phyloP scores from a whole-genome alignment of 2,888 invertebrate genomes.

The Melieria crassipennis region DNA sequence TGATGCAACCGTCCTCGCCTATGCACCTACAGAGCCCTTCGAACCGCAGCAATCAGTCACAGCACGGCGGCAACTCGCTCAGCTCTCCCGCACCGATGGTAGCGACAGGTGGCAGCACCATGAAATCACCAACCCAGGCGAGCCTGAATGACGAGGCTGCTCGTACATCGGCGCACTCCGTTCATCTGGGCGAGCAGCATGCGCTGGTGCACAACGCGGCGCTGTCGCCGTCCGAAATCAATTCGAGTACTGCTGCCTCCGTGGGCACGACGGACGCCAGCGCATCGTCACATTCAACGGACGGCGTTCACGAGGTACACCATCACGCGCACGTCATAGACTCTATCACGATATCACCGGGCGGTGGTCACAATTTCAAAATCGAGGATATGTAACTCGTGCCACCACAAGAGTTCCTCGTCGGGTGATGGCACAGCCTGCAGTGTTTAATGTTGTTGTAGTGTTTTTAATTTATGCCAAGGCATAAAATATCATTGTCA shows the following conservation, averaged over 20 bases:
- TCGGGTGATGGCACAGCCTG: slow-evolving; percentile 1
- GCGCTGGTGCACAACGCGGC: slow-evolving; percentile 41
- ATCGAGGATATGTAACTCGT: slow-evolving; percentile 63
- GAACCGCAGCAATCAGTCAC: slow-evolving; percentile 54
- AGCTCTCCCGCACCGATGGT: slow-evolving; percentile 44
- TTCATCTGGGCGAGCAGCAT: slow-evolving; percentile 20
- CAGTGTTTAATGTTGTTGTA: slow-evolving; percentile 1
- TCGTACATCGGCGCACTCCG: slow-evolving; percentile 7
- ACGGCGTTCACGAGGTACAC: slow-evolving; percentile 36
- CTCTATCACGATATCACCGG: slow-evolving; percentile 63
- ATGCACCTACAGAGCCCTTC: slow-evolving; percentile 55
- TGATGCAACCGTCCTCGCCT: slow-evolving; percentile 43
- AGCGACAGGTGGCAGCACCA: slow-evolving; percentile 35
- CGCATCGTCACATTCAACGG: slow-evolving; percentile 35
- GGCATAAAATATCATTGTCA: slow-evolving; percentile 18
- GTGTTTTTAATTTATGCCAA: slow-evolving; percentile 6
- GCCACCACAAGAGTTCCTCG: slow-evolving; percentile 9
- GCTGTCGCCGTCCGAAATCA: slow-evolving; percentile 47
- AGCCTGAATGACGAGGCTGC: slow-evolving; percentile 39
- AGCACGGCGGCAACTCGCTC: slow-evolving; percentile 46
- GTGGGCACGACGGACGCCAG: slow-evolving; percentile 19
- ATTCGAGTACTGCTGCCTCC: slow-evolving; percentile 40
- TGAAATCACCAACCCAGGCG: slow-evolving; percentile 48
- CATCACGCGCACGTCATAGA: slow-evolving; percentile 60
- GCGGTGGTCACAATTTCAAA: slow-evolving; percentile 61